phyloP scores from a whole-genome alignment of 2,797 vertebrate species.

The Thaleichthys pacificus region DNA sequence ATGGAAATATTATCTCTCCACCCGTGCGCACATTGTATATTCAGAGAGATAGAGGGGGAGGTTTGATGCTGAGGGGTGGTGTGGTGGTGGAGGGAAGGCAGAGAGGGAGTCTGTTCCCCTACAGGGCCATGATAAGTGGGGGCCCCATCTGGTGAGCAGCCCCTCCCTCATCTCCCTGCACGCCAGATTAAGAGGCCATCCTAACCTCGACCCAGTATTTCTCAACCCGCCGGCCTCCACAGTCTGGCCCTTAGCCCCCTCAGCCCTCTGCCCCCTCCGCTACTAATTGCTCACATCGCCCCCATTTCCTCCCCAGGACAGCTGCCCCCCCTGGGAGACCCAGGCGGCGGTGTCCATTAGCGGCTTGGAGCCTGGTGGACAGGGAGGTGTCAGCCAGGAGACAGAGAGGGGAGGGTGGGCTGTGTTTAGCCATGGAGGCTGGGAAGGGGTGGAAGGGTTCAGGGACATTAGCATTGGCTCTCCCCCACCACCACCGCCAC shows the following conservation, averaged over 20 bases:
- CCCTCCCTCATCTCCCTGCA: constrained; percentile 18
- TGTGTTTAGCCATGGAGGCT: not conserved
- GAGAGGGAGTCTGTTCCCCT: not conserved
- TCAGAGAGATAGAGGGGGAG: not conserved
- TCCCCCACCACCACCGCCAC: too few species aligned
- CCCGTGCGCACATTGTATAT: not conserved
- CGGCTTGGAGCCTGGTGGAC: not conserved
- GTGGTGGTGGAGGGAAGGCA: too few species aligned
- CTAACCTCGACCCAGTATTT: constrained; percentile 61
- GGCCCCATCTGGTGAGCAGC: constrained; percentile 7
- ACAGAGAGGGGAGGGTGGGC: not conserved
- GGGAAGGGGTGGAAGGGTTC: not conserved
- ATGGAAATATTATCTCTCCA: not conserved
- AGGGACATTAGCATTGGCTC: not conserved
- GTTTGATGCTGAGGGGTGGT: too few species aligned
- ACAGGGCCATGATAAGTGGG: not conserved
- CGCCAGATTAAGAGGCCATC: constrained; percentile 54
- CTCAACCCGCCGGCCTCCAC: constrained; percentile 16
- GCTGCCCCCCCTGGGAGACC: constrained; percentile 35
- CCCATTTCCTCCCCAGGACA: constrained; percentile 52
- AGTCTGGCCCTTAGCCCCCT: not conserved
- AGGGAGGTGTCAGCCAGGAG: not conserved
- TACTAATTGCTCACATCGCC: constrained; percentile 10
- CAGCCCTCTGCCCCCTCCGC: not conserved
- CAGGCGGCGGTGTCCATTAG: constrained; percentile 18